Evolutionary conservation across 1,140 invertebrate genomes (phyloP).

Genomic region (Paralvinella palmiformis): DNA sequence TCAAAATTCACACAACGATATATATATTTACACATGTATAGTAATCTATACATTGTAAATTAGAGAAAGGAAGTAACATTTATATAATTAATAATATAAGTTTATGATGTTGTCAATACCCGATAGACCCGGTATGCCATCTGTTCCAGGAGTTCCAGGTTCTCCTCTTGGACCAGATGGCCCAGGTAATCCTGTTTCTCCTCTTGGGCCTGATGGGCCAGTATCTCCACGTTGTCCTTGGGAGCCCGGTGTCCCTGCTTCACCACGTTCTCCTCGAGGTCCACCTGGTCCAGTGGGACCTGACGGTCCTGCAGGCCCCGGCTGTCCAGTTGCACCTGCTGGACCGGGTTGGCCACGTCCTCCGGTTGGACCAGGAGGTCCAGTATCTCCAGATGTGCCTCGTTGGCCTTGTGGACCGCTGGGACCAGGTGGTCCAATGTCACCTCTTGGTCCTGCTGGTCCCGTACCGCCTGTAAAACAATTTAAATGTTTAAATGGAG

Average conservation of each 20-base stretch:
- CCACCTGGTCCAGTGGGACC: slow-evolving; percentile 9
- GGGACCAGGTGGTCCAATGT: slow-evolving; percentile 12
- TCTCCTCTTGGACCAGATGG: neutral
- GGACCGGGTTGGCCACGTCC: slow-evolving; percentile 15
- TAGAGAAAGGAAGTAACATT: too few species aligned
- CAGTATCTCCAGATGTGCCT: slow-evolving; percentile 9
- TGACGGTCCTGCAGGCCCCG: slow-evolving; percentile 6
- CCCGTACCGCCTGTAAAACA: slow-evolving; percentile 14
- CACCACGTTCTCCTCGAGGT: neutral
- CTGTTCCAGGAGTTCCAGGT: slow-evolving; percentile 47
- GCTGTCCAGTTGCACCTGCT: slow-evolving; percentile 8
- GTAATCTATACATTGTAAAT: too few species aligned
- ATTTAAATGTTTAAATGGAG: too few species aligned
- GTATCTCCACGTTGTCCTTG: neutral
- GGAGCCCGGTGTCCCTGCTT: neutral
- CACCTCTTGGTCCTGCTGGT: slow-evolving; percentile 16
- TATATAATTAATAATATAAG: too few species aligned
- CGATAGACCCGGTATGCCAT: slow-evolving; percentile 10
- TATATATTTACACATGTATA: too few species aligned
- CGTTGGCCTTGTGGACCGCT: slow-evolving; percentile 12
- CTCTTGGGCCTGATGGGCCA: slow-evolving; percentile 9
- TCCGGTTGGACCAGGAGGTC: slow-evolving; percentile 15
- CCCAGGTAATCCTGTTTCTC: neutral
- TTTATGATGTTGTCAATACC: too few species aligned
- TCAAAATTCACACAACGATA: too few species aligned